These are phyloP conservation scores for Stomorhina lunata DNA, from an alignment of 2,888 invertebrate species.

Conservation along the genomic window DNA sequence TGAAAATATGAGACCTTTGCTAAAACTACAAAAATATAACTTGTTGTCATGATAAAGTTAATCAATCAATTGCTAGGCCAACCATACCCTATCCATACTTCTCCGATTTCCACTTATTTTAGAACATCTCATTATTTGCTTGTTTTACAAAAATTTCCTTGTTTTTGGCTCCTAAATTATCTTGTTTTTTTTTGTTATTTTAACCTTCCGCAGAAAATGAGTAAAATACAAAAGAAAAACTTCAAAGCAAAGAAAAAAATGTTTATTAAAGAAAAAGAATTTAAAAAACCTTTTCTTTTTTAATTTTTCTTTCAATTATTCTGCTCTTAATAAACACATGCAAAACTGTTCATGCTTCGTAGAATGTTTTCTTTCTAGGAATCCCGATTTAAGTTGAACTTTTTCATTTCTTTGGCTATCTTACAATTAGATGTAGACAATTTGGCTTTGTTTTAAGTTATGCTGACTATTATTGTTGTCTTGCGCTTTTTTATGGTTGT, in stretches of 20 bases:
- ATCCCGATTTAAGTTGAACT: conserved; percentile 1
- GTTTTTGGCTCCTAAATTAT: not conserved
- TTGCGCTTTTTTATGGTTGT: conserved; percentile 41
- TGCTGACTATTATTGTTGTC: conserved; percentile 15
- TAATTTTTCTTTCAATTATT: not conserved
- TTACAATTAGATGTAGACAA: not conserved
- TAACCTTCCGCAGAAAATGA: not conserved
- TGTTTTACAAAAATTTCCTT: not conserved
- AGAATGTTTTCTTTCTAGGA: not conserved
- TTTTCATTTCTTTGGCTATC: not conserved
- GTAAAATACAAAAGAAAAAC: not conserved
- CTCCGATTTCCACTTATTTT: too few relatives aligned
- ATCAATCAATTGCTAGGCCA: too few relatives aligned
- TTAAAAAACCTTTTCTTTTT: not conserved
- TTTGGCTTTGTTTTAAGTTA: not conserved
- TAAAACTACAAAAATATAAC: too few relatives aligned
- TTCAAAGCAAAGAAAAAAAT: conserved; percentile 4
- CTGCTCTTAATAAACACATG: not conserved
- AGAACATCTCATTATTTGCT: too few relatives aligned
- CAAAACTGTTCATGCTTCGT: conserved; percentile 18
- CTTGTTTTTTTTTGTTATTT: not conserved
- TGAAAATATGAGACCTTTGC: too few relatives aligned
- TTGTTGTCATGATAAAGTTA: too few relatives aligned
- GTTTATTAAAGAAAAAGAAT: not conserved
- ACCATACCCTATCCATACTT: too few relatives aligned